Base-by-base conservation (phyloP, 2,113 vertebrate species). In the Sciurus niger region DNA sequence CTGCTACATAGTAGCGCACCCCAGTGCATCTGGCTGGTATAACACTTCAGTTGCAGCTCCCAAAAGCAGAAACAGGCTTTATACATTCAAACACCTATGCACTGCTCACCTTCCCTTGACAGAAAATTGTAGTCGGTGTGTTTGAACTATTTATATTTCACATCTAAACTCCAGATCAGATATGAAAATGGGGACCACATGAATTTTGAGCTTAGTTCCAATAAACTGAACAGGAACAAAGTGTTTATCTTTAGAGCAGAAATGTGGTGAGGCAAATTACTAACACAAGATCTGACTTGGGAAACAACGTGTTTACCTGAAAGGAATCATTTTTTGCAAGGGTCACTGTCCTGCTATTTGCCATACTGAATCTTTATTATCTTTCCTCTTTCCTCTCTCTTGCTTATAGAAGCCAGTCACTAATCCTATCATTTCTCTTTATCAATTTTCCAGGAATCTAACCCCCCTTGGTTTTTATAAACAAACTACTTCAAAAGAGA, bases 11-110 rank as follows among this genome's bases (percentile, higher is more conserved):
- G 89, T 93, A 97, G 97, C 95, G 93, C 97, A 96, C 94, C 96
- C 95, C 86, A 97, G 97, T 97, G 97, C 68, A 55, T 80, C 86
- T 95, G 85, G 24, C 82, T 97, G 97, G 97, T 95, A 97, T 96
- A 95, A 67, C 96, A 96, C 85, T 70, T 94, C 51, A 76, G 17
- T 43, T 93, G 65, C 58, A 93, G 89, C 86, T 96, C 76, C 83
- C 88, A 37, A 78, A 92, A 93, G 95, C 95, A 93, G 92, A 96
- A 93, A 92, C 30, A 60, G 91, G 67, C 30, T 97, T 95, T 86
- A 28, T 32, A 63, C 40, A 87, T 94, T 92, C 88, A 95, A 96
- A 96, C 89, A 80, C 14, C 85, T 85, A 92, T 60, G 89, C 70
- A 68, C 68, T 32, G 78, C 65, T 94, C 86, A 94, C 78, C 63